Conservation (phyloP, 2,797 vertebrate genomes). For the Cossypha polioptera region DNA sequence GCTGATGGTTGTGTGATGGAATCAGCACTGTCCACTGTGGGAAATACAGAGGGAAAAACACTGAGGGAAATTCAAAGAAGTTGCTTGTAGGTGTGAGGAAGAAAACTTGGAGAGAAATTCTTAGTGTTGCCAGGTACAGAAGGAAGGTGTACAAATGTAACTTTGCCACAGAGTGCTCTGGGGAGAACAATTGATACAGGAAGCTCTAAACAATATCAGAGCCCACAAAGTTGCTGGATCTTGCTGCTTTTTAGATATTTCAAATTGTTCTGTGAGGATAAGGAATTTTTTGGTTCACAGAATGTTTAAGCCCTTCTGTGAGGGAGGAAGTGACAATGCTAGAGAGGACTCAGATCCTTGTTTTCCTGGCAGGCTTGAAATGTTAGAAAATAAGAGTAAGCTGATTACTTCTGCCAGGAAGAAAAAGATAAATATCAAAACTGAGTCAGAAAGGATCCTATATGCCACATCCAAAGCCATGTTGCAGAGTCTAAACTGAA, state of each 20-base stretch:
- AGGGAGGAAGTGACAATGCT: not conserved
- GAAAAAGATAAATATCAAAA: not conserved
- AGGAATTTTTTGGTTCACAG: not conserved
- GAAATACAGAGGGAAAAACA: no score
- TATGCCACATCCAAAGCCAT: not conserved
- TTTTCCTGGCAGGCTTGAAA: not conserved
- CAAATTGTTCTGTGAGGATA: not conserved
- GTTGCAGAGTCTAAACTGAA: not conserved
- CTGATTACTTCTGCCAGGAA: not conserved
- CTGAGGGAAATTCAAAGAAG: not conserved
- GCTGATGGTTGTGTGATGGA: not conserved
- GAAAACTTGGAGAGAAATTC: not conserved
- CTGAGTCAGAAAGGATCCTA: not conserved
- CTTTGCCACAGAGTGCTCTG: not conserved
- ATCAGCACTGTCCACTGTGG: not conserved
- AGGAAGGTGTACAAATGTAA: not conserved
- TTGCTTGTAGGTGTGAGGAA: not conserved
- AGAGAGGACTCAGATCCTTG: not conserved
- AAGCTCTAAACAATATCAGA: not conserved
- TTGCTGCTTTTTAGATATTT: not conserved
- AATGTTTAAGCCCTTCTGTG: not conserved
- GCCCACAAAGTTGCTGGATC: not conserved
- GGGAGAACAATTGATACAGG: not conserved
- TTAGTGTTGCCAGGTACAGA: not conserved
- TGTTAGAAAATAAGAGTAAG: not conserved